Conservation (phyloP, 2,797 vertebrate genomes). For the Notamacropus eugenii region DNA sequence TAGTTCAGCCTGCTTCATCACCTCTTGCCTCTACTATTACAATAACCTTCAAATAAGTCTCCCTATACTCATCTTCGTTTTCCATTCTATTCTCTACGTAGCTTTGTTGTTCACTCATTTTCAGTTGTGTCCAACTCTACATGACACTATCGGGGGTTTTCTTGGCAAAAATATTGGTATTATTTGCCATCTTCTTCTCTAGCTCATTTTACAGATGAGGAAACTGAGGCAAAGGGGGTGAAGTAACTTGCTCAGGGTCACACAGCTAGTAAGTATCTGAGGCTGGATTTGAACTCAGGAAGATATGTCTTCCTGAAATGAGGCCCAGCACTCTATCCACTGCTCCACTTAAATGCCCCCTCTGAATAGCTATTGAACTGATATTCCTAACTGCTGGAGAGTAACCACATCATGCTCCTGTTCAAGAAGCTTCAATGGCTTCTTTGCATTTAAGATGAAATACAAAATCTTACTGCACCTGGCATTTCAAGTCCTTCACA, state of each 20-base stretch:
- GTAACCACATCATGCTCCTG: background rate
- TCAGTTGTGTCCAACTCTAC: background rate
- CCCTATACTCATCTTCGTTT: background rate
- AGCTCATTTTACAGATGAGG: background rate
- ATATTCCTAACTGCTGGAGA: background rate
- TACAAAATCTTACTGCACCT: background rate
- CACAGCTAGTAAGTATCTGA: background rate
- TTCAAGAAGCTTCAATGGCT: background rate
- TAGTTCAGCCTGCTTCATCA: background rate
- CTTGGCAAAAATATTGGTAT: background rate
- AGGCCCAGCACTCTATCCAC: too few relatives aligned
- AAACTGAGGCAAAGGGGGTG: background rate
- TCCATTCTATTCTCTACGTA: background rate
- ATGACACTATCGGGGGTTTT: background rate
- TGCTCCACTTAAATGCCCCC: background rate
- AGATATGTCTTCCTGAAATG: background rate
- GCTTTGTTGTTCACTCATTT: background rate
- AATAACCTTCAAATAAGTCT: background rate
- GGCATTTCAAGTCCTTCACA: background rate
- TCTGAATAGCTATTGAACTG: background rate
- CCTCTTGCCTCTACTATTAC: background rate
- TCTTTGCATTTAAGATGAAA: background rate
- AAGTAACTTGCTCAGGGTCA: background rate
- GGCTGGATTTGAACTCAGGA: background rate
- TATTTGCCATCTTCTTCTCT: background rate